Base-by-base conservation (phyloP, 2,888 invertebrate genomes). In the Eutolmus rufibarbis region DNA sequence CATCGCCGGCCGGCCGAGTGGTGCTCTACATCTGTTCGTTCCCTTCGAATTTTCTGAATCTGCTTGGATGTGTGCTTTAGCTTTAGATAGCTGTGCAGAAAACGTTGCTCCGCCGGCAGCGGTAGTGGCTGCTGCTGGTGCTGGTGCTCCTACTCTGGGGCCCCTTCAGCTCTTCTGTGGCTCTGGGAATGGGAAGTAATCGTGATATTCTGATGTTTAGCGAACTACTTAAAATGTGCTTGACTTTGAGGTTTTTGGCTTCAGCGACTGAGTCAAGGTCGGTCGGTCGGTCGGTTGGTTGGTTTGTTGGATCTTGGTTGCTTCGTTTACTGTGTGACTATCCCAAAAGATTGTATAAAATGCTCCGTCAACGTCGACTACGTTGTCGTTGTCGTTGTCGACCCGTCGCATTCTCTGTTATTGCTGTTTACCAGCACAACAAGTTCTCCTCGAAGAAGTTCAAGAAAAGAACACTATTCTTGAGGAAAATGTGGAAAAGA, bases 171-270 rank as follows among this genome's bases (percentile, higher is more conserved):
- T 23, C 66, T 28, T 28, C 28, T 66, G 66, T 12, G 28, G 19
- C 56, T n/a, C 28, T 51, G 28, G 28, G 28, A 66, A 66, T 66
- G 66, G 66, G 66, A 66, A 66, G 66, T 66, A 28, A 66, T 66
- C 66, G 78, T 40, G 46, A 23, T 78, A 12, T 78, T 37, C 78
- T 78, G 78, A 37, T 78, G 78, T 78, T 78, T 78, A 43, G 78
- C 74, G 57, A 74, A 84, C 66, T 66, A 66, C 66, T 66, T 84
- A 14, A 86, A 79, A 37, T 86, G 86, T 86, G 86, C 86, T 86
- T 86, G 86, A 86, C 86, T 86, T 86, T 86, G 86, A 86, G 86
- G 86, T 86, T 86, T 86, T 86, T 86, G 86, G 86, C 86, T 78
- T 79, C 56, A 14, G n/a, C 86, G 86, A 86, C 34, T 86, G 86